phyloP scores from a whole-genome alignment of 2,888 invertebrate genomes.

The Leistus spinibarbis region DNA sequence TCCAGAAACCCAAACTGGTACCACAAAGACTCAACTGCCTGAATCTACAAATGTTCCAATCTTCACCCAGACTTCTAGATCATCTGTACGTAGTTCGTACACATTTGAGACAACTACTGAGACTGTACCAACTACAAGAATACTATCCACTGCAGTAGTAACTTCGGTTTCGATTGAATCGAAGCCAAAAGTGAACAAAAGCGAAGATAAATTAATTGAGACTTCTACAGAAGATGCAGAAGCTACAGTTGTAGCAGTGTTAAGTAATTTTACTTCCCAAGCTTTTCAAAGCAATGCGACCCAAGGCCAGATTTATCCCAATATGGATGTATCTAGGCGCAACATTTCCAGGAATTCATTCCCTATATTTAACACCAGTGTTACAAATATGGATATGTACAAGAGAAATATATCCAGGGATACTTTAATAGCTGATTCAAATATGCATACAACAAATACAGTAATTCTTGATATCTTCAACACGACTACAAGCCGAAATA shows the following conservation, averaged over 20 bases:
- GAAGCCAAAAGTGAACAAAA: constrained; percentile 41
- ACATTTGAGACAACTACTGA: constrained; percentile 53
- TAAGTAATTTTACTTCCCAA: constrained; percentile 31
- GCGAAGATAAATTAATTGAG: not conserved
- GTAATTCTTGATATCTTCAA: no score
- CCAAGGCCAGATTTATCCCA: not conserved
- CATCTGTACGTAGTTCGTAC: not conserved
- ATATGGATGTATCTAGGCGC: not conserved
- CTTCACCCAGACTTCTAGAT: not conserved
- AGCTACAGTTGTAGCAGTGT: constrained; percentile 13
- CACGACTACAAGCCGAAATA: no score
- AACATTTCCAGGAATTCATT: not conserved
- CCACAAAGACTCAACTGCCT: not conserved
- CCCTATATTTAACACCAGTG: not conserved
- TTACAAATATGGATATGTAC: not conserved
- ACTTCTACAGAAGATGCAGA: constrained; percentile 2
- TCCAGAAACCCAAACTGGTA: not conserved
- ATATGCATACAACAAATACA: no score
- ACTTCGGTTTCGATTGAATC: constrained; percentile 63
- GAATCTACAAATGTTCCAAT: not conserved
- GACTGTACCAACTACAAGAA: constrained; percentile 60
- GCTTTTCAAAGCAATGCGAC: constrained; percentile 15
- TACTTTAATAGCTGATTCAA: no score
- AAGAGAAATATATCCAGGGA: not conserved
- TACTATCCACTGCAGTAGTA: constrained; percentile 62